Evolutionary conservation across 2,797 vertebrate genomes (phyloP).

Genomic region (Acipenser transmontanus): DNA sequence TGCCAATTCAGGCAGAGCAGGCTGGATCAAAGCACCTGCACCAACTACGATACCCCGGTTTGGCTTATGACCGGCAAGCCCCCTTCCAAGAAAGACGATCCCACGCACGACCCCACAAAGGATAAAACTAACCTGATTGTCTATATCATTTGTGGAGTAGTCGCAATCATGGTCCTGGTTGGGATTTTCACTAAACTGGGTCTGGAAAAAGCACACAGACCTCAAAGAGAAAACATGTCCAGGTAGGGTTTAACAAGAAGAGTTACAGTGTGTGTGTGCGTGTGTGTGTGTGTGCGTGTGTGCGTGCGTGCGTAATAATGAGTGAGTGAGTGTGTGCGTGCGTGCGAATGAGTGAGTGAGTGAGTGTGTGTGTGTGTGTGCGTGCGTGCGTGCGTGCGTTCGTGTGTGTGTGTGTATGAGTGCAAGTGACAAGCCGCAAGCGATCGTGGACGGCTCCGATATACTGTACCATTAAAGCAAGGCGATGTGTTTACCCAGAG

Average conservation of each 20-base stretch:
- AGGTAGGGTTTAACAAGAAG: conserved; percentile 60
- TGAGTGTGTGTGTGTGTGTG: too few species aligned
- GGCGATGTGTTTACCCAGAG: too few species aligned
- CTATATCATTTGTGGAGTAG: conserved; percentile 95
- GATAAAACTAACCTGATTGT: conserved; percentile 98
- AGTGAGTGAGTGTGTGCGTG: too few species aligned
- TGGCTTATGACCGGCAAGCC: conserved; percentile 89
- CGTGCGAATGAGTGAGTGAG: too few species aligned
- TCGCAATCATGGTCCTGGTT: conserved; percentile 95
- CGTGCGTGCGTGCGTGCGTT: too few species aligned
- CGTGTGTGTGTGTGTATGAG: too few species aligned
- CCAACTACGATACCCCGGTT: conserved; percentile 86
- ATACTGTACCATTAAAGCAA: too few species aligned
- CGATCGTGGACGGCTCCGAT: too few species aligned
- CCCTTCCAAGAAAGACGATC: conserved; percentile 80
- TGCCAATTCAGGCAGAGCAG: conserved; percentile 85
- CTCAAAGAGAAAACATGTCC: conserved; percentile 94
- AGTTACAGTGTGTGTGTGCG: too few species aligned
- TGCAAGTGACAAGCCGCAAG: too few species aligned
- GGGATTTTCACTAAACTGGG: conserved; percentile 97
- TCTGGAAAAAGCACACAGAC: conserved; percentile 90
- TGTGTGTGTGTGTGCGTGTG: too few species aligned
- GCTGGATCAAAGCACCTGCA: conserved; percentile 89
- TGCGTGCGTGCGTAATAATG: too few species aligned
- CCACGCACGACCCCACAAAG: conserved; percentile 80